phyloP scores from a whole-genome alignment of 2,113 vertebrate species.

The Cisticola juncidis region DNA sequence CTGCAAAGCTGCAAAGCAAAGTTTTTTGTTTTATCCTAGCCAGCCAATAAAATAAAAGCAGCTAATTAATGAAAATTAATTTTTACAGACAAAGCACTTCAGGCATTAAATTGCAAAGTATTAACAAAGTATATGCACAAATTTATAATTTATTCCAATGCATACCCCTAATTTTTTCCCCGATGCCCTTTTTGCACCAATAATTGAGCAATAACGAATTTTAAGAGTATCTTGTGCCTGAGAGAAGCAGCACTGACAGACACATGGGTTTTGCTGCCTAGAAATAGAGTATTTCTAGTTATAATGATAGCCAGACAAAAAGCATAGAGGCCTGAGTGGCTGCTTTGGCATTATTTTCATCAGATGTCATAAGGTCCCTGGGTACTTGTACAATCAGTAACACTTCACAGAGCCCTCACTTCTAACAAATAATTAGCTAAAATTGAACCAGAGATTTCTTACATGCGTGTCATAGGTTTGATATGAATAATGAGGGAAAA shows the following conservation, averaged over 20 bases:
- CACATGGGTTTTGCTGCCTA: background rate
- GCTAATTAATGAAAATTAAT: background rate
- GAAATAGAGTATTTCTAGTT: slow-evolving; percentile 5
- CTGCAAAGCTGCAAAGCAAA: no score
- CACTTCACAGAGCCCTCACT: slow-evolving; percentile 80
- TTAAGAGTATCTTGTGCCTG: background rate
- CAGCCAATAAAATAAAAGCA: background rate
- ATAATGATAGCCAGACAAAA: slow-evolving; percentile 66
- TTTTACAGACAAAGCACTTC: background rate
- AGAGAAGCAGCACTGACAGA: background rate
- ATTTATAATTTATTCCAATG: background rate
- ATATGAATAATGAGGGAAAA: slow-evolving; percentile 93
- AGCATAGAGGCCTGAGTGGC: slow-evolving; percentile 25
- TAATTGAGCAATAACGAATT: background rate
- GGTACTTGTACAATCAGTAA: slow-evolving; percentile 82
- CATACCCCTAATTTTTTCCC: background rate
- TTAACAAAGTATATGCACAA: background rate
- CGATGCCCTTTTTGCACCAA: background rate
- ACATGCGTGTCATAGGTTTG: slow-evolving; percentile 81
- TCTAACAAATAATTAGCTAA: slow-evolving; percentile 90
- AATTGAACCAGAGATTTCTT: slow-evolving; percentile 85
- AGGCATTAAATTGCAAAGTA: background rate
- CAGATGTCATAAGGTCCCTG: slow-evolving; percentile 78
- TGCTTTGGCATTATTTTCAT: slow-evolving; percentile 65
- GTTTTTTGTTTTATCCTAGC: background rate